Evolutionary conservation across 2,888 invertebrate genomes (phyloP).

Genomic region (Malacosoma neustria): DNA sequence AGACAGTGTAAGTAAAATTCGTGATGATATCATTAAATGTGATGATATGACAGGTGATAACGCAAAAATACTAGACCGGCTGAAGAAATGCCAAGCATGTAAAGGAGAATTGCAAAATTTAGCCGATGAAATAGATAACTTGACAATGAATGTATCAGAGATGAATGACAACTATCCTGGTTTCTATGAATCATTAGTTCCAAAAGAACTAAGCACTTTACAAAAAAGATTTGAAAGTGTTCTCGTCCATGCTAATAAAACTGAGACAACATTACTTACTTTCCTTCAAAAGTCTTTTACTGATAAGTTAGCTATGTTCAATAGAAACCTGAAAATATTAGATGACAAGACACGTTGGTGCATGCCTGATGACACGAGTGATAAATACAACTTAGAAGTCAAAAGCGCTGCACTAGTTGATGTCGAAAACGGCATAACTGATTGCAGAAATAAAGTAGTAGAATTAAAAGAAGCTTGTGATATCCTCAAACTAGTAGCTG

Average conservation of each 20-base stretch:
- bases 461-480: slow-evolving; percentile 83
- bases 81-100: slow-evolving; percentile 83
- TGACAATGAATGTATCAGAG: slow-evolving; percentile 80
- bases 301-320: slow-evolving; percentile 87
- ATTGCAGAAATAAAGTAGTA: slow-evolving; percentile 78
- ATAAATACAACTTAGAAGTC: slow-evolving; percentile 93
- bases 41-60: slow-evolving; percentile 94
- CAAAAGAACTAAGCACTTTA: slow-evolving; percentile 88
- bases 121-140: slow-evolving; percentile 79
- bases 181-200: slow-evolving; percentile 83
- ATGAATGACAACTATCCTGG: slow-evolving; percentile 85
- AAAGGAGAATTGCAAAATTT: slow-evolving; percentile 82
- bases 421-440: slow-evolving; percentile 81
- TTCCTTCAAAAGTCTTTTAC: slow-evolving; percentile 91
- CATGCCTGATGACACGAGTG: slow-evolving; percentile 89
- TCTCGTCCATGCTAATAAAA: slow-evolving; percentile 85
- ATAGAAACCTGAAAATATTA: slow-evolving; percentile 85
- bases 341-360: slow-evolving; percentile 95
- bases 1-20: slow-evolving; percentile 81
- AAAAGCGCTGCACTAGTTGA: slow-evolving; percentile 88
- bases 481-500: slow-evolving; percentile 82
- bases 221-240: slow-evolving; percentile 89
- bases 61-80: slow-evolving; percentile 84
- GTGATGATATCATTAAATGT: slow-evolving; percentile 90
- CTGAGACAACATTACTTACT: slow-evolving; percentile 83